Evolutionary conservation across 2,113 vertebrate genomes (phyloP).

Genomic region (Tor tambroides): DNA sequence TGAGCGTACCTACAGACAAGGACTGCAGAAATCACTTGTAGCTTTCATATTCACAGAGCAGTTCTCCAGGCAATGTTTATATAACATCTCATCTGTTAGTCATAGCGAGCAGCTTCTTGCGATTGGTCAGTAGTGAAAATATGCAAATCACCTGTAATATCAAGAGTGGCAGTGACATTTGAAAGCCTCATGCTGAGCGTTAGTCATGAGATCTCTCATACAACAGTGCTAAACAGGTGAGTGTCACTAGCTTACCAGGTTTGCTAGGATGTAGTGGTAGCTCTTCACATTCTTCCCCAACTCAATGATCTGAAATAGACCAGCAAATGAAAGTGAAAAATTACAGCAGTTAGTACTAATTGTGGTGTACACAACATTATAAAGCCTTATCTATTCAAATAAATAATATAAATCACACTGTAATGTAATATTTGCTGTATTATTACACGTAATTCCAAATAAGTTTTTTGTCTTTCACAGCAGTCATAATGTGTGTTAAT

Average conservation of each 20-base stretch:
- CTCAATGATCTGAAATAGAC: conserved; percentile 83
- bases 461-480: no score
- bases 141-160: conserved; percentile 29
- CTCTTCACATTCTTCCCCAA: conserved; percentile 95
- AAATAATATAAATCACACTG: not conserved
- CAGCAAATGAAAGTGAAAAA: conserved; percentile 53
- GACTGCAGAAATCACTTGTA: not conserved
- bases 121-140: conserved; percentile 15
- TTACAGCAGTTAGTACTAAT: not conserved
- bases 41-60: not conserved
- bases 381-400: not conserved
- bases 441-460: not conserved
- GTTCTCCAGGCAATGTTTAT: not conserved
- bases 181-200: not conserved
- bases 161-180: conserved; percentile 27
- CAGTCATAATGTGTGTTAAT: no score
- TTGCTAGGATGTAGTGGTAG: conserved; percentile 98
- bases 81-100: conserved; percentile 24
- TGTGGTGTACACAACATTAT: not conserved
- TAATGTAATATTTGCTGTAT: not conserved
- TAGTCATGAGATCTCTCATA: not conserved
- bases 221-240: not conserved
- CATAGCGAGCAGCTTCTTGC: conserved; percentile 1
- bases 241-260: conserved; percentile 85
- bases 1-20: conserved; percentile 52